A percentile compares a stretch with the other conserved stretches of the same genome.
Evolutionary conservation across 2,888 invertebrate genomes (phyloP).

Genomic region (Agonopterix subpropinquella): DNA sequence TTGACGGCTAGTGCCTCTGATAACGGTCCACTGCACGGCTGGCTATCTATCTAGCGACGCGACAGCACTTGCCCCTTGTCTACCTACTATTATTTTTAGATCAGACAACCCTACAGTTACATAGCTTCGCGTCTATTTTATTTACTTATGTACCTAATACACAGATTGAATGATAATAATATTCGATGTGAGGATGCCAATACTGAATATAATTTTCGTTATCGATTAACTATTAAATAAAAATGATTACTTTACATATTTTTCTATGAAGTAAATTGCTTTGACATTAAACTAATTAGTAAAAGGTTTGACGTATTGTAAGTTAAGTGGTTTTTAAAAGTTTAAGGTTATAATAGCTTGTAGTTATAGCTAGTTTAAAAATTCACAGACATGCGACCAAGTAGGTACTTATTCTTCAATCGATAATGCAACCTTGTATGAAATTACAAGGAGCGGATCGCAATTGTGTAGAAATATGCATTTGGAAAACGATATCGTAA

Average conservation of each 20-base stretch:
- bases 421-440: constrained; percentile 50
- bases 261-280: constrained; percentile 1
- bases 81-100: constrained; percentile 62
- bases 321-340: no score
- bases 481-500: constrained; percentile 9
- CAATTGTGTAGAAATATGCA: constrained; percentile 22
- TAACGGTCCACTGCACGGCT: constrained; percentile 38
- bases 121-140: constrained; percentile 19
- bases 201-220: no score
- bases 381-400: constrained; percentile 8
- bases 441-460: constrained; percentile 23
- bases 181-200: neutral
- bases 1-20: constrained; percentile 56
- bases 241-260: neutral
- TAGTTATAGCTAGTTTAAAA: constrained; percentile 5
- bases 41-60: constrained; percentile 28
- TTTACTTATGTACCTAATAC: no score
- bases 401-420: constrained; percentile 23
- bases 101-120: constrained; percentile 16
- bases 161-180: no score
- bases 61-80: constrained; percentile 28
- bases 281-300: neutral
- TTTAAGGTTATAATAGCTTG: no score
- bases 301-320: neutral
- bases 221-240: no score